phyloP scores from a whole-genome alignment of 1,140 invertebrate species.

The Drosophila virilis region DNA sequence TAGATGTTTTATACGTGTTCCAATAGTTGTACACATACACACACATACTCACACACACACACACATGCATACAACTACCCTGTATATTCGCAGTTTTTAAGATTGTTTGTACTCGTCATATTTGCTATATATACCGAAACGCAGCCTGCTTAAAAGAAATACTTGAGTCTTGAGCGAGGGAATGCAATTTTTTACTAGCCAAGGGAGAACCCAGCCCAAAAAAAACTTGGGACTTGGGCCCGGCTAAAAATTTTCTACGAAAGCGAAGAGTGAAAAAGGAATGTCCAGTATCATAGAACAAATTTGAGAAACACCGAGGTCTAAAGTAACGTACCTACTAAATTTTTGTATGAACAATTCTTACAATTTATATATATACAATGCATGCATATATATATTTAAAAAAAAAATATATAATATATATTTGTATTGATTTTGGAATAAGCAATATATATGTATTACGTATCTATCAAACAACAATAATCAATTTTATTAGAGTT shows the following conservation, averaged over 20 bases:
- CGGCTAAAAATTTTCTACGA: constrained; percentile 73
- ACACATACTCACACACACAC: constrained; percentile 15
- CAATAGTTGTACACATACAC: constrained; percentile 61
- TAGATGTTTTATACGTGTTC: constrained; percentile 83
- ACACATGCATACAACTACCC: constrained; percentile 43
- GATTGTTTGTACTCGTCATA: constrained; percentile 74
- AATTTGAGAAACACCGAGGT: constrained; percentile 79
- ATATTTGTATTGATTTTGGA: constrained; percentile 83
- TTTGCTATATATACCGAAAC: constrained; percentile 77
- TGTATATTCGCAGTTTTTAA: constrained; percentile 75
- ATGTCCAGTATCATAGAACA: constrained; percentile 75
- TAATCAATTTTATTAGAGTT: constrained; percentile 82
- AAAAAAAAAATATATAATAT: constrained; percentile 55
- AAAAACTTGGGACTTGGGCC: constrained; percentile 24
- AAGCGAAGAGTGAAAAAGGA: constrained; percentile 62
- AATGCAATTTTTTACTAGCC: constrained; percentile 43
- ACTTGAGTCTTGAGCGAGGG: constrained; percentile 21
- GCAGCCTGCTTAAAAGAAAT: constrained; percentile 28
- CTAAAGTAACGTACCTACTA: constrained; percentile 84
- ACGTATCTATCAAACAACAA: constrained; percentile 78
- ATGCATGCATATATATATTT: constrained; percentile 76
- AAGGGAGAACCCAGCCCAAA: constrained; percentile 4
- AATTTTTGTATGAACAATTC: constrained; percentile 84
- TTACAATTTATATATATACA: constrained; percentile 78
- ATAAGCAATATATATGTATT: constrained; percentile 80